These are phyloP conservation scores for Drosophila auraria DNA, from an alignment of 1,140 invertebrate genomes.

Conservation along the genomic window DNA sequence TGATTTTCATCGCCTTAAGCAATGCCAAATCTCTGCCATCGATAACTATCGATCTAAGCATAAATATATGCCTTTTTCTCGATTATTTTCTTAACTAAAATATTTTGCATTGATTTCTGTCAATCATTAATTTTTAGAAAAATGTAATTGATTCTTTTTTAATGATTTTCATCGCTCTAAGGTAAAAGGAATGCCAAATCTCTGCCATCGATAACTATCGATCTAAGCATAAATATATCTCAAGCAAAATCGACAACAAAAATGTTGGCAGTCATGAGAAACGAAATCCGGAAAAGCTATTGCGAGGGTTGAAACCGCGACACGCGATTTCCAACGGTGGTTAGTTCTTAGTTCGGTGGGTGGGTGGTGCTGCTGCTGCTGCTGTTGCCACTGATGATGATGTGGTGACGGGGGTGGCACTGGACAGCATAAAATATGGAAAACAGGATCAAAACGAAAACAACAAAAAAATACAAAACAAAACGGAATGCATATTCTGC, in stretches of 20 bases:
- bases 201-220: slow-evolving; percentile 9
- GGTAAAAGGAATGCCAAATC: not conserved
- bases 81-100: not conserved
- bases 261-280: slow-evolving; percentile 1
- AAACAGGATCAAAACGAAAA: slow-evolving; percentile 18
- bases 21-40: not conserved
- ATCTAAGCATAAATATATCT: slow-evolving; percentile 15
- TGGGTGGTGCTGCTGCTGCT: slow-evolving; percentile 7
- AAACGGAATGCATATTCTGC: slow-evolving; percentile 62
- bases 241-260: not conserved
- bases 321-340: slow-evolving; percentile 47
- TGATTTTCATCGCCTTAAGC: too few species aligned
- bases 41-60: slow-evolving; percentile 22
- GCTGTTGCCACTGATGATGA: not conserved
- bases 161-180: too few species aligned
- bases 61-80: not conserved
- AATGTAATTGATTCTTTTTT: too few species aligned
- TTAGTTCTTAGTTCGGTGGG: slow-evolving; percentile 33
- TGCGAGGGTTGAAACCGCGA: slow-evolving; percentile 41
- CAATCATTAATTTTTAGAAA: too few species aligned
- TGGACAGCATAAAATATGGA: slow-evolving; percentile 30
- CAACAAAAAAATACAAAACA: slow-evolving; percentile 8
- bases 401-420: not conserved
- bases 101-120: too few species aligned
- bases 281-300: slow-evolving; percentile 14